Conservation (phyloP, 2,888 invertebrate species). For the Lepidocyrtoides sp. region DNA sequence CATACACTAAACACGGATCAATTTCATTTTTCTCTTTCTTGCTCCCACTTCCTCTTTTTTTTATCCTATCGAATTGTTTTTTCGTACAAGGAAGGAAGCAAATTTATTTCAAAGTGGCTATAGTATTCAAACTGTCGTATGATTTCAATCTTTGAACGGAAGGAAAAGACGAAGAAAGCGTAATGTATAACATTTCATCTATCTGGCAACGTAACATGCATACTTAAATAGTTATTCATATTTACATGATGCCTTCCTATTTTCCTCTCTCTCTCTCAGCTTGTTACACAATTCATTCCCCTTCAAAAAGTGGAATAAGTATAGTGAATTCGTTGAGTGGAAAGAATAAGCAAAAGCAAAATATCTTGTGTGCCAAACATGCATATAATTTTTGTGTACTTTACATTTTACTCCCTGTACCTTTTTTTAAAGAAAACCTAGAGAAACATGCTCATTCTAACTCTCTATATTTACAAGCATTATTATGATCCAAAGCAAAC, state of each 20-base stretch:
- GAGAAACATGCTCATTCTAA: not conserved
- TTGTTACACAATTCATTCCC: conserved; percentile 53
- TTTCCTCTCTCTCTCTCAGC: not conserved
- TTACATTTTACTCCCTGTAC: conserved; percentile 37
- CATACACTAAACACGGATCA: conserved; percentile 51
- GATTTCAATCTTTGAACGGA: conserved; percentile 72
- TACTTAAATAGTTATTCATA: conserved; percentile 70
- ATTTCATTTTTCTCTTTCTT: conserved; percentile 60
- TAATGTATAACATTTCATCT: conserved; percentile 65
- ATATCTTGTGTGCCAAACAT: conserved; percentile 50
- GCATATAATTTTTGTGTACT: conserved; percentile 57
- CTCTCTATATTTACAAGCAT: not conserved
- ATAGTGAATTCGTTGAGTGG: conserved; percentile 40
- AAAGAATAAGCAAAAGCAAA: conserved; percentile 37
- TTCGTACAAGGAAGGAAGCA: conserved; percentile 16
- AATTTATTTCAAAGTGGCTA: conserved; percentile 70
- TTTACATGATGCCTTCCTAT: conserved; percentile 50
- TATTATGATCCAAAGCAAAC: conserved; percentile 35
- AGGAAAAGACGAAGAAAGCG: conserved; percentile 1
- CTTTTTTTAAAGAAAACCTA: not conserved
- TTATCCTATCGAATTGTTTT: conserved; percentile 32
- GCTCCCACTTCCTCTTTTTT: conserved; percentile 3
- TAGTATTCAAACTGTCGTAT: conserved; percentile 72
- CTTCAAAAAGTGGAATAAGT: conserved; percentile 48
- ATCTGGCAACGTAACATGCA: conserved; percentile 71